Conservation (phyloP, 2,113 vertebrate genomes). For the Isichthys henryi region DNA sequence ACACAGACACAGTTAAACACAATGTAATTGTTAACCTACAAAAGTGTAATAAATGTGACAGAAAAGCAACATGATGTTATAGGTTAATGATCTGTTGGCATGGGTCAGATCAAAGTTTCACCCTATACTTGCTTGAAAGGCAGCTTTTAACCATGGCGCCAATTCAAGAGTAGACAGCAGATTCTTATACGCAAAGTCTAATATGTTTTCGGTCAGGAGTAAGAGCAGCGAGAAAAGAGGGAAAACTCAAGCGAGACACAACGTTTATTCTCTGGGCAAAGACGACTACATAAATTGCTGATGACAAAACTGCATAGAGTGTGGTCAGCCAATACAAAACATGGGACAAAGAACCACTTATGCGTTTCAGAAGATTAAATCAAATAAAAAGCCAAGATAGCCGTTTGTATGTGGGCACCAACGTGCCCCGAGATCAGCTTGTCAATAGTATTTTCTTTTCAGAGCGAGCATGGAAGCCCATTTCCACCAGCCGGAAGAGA, state of each 20-base stretch:
- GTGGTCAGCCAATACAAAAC: background rate
- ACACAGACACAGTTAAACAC: background rate
- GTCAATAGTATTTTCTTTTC: background rate
- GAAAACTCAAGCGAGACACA: background rate
- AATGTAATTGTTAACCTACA: constrained; percentile 11
- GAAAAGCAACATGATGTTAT: background rate
- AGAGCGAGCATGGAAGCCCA: background rate
- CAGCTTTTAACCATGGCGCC: background rate
- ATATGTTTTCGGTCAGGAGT: background rate
- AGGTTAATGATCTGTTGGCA: background rate
- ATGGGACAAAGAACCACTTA: background rate
- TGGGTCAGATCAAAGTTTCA: constrained; percentile 8
- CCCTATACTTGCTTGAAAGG: background rate
- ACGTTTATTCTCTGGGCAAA: background rate
- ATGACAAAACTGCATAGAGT: background rate
- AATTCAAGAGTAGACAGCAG: background rate
- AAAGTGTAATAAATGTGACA: background rate
- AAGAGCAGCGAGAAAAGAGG: background rate
- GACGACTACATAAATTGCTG: background rate
- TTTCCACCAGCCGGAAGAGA: no score
- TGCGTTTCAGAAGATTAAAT: background rate
- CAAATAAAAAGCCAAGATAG: background rate
- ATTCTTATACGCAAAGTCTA: background rate
- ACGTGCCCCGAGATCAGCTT: background rate
- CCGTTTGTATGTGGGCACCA: background rate